Evolutionary conservation across 2,888 invertebrate species (phyloP).

Genomic region (Eumacrocentrus americanus): DNA sequence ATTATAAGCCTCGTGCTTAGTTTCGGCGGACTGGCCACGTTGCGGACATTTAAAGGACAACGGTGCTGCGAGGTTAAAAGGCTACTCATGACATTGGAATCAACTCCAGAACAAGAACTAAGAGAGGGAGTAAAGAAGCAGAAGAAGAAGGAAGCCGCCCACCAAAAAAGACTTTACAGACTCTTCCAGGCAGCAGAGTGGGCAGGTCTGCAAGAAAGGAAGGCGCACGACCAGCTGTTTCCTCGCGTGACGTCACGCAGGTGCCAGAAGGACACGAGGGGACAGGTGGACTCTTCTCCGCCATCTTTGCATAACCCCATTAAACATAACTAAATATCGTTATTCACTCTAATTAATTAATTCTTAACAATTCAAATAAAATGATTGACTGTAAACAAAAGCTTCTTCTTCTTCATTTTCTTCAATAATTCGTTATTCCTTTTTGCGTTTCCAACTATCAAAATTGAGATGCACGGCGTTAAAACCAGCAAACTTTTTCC

Average conservation of each 20-base stretch:
- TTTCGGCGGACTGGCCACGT: neutral
- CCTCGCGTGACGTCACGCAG: constrained; percentile 56
- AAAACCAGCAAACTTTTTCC: constrained; percentile 13
- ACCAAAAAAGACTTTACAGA: constrained; percentile 4
- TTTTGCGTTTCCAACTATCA: neutral
- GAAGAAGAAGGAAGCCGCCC: constrained; percentile 17
- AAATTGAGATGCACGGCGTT: constrained; percentile 24
- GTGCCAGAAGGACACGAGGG: constrained; percentile 36
- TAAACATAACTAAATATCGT: neutral
- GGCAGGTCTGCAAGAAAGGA: constrained; percentile 37
- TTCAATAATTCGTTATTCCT: no score
- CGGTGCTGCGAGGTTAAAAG: constrained; percentile 31
- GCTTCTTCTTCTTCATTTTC: no score
- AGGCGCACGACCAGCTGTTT: constrained; percentile 54
- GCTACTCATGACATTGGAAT: constrained; percentile 32
- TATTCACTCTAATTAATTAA: neutral
- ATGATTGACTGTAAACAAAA: no score
- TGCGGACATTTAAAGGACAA: constrained; percentile 1
- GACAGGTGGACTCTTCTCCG: constrained; percentile 13
- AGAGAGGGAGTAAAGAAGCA: constrained; percentile 17
- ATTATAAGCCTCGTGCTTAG: no score
- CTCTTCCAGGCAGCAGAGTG: constrained; percentile 8
- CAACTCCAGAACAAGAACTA: constrained; percentile 23
- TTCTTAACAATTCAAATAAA: no score
- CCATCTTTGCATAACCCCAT: neutral